A percentile compares a stretch with the other conserved stretches of the same genome.
Evolutionary conservation across 2,888 invertebrate genomes (phyloP).

Genomic region (Xestia ashworthii): DNA sequence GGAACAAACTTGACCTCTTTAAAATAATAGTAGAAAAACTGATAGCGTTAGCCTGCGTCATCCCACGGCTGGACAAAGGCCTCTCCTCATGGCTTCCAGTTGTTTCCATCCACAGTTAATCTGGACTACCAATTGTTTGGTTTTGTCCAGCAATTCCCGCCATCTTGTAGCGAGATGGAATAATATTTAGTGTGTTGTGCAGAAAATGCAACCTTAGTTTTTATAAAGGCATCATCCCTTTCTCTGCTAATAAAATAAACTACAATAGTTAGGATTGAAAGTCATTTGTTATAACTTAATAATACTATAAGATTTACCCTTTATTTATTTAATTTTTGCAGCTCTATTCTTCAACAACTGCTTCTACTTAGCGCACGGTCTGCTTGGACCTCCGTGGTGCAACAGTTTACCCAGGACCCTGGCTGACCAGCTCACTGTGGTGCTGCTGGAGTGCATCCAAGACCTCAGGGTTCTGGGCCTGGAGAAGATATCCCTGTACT

Average conservation of each 20-base stretch:
- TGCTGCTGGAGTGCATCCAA: slow-evolving; percentile 84
- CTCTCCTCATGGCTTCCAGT: too few species aligned
- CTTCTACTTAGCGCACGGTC: slow-evolving; percentile 86
- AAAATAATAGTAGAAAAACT: background rate
- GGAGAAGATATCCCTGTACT: slow-evolving; percentile 85
- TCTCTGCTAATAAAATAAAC: background rate
- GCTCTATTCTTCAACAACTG: slow-evolving; percentile 89
- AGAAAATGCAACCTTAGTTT: background rate
- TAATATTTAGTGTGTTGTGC: background rate
- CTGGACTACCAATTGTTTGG: too few species aligned
- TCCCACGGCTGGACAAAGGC: too few species aligned
- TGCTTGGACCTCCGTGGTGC: slow-evolving; percentile 89
- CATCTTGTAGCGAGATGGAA: background rate
- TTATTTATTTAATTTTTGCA: slow-evolving; percentile 65
- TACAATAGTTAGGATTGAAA: background rate
- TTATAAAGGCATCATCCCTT: background rate
- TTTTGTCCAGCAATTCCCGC: too few species aligned
- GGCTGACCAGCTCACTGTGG: slow-evolving; percentile 78
- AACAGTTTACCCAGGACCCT: slow-evolving; percentile 75
- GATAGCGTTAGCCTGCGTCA: too few species aligned
- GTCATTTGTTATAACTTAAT: background rate
- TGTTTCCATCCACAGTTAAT: too few species aligned
- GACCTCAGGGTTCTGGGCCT: slow-evolving; percentile 85
- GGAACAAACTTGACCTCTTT: background rate
- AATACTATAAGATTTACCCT: background rate